These are phyloP conservation scores for Solenopsis invicta DNA, from an alignment of 1,140 invertebrate genomes.

Conservation along the genomic window DNA sequence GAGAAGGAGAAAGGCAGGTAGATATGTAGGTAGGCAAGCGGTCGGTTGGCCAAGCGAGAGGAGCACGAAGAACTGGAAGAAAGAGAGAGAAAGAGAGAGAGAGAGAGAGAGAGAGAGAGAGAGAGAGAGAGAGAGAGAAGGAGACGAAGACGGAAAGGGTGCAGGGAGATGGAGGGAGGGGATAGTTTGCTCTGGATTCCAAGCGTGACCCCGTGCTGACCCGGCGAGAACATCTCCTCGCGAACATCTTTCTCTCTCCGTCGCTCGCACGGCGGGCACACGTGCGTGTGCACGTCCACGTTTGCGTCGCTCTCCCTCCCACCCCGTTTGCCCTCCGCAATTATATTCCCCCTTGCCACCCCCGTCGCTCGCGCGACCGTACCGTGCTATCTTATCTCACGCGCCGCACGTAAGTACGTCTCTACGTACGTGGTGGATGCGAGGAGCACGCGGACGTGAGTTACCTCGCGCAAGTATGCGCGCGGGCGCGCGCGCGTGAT, in stretches of 20 bases:
- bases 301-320: constrained; percentile 12
- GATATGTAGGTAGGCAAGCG: constrained; percentile 54
- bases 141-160: constrained; percentile 44
- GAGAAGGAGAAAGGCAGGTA: constrained; percentile 10
- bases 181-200: constrained; percentile 87
- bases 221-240: constrained; percentile 86
- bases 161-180: constrained; percentile 75
- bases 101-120: constrained; percentile 23
- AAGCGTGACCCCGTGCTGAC: constrained; percentile 86
- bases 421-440: constrained; percentile 71
- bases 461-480: constrained; percentile 66
- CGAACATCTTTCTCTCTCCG: constrained; percentile 77
- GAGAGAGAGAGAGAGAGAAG: constrained; percentile 14
- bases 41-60: constrained; percentile 58
- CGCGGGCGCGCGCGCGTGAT: constrained; percentile 39
- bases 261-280: constrained; percentile 21
- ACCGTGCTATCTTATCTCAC: constrained; percentile 75
- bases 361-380: constrained; percentile 55
- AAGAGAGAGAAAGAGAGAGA: constrained; percentile 30
- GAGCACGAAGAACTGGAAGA: constrained; percentile 30
- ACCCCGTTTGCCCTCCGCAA: constrained; percentile 71
- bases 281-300: constrained; percentile 36
- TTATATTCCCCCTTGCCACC: constrained; percentile 66
- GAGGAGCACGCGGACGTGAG: constrained; percentile 70
- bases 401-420: constrained; percentile 72